A percentile compares a stretch with the other conserved stretches of the same genome.
These are phyloP conservation scores for Fringilla coelebs DNA, from an alignment of 2,797 vertebrate species.

Conservation along the genomic window DNA sequence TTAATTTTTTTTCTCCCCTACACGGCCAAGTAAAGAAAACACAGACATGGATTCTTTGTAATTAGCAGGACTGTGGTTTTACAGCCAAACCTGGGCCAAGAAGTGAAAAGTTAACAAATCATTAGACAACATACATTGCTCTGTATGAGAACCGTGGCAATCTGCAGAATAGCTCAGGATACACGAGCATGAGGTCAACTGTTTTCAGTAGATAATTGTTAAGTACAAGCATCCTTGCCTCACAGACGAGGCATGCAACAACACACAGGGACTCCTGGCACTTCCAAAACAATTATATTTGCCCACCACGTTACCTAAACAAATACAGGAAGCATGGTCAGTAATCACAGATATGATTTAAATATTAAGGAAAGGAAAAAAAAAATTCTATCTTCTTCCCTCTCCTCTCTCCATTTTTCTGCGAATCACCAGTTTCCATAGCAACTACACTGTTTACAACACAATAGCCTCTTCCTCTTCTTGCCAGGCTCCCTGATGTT, in stretches of 20 bases:
- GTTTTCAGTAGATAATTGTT: slow-evolving; percentile 64
- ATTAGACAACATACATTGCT: slow-evolving; percentile 9
- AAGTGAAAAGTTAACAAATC: slow-evolving; percentile 53
- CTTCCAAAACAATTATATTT: not conserved
- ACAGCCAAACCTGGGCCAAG: slow-evolving; percentile 1
- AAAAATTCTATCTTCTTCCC: not conserved
- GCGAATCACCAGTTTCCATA: not conserved
- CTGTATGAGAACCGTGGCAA: not conserved
- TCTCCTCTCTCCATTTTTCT: not conserved
- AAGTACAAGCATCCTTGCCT: slow-evolving; percentile 38
- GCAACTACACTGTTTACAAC: not conserved
- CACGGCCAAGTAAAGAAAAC: slow-evolving; percentile 38
- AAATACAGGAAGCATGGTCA: not conserved
- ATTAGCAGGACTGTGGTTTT: slow-evolving; percentile 48
- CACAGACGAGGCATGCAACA: slow-evolving; percentile 23
- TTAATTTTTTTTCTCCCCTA: not conserved
- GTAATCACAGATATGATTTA: not conserved
- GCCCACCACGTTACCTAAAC: not conserved
- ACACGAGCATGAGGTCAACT: slow-evolving; percentile 53
- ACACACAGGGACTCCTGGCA: slow-evolving; percentile 5
- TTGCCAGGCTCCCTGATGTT: not conserved
- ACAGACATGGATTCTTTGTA: slow-evolving; percentile 48
- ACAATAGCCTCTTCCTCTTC: not conserved
- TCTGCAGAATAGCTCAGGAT: slow-evolving; percentile 48
- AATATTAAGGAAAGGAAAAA: not conserved